A percentile compares a stretch with the other conserved stretches of the same genome.
Conservation (phyloP, 2,113 vertebrate genomes). For the Tachysurus fulvidraco region DNA sequence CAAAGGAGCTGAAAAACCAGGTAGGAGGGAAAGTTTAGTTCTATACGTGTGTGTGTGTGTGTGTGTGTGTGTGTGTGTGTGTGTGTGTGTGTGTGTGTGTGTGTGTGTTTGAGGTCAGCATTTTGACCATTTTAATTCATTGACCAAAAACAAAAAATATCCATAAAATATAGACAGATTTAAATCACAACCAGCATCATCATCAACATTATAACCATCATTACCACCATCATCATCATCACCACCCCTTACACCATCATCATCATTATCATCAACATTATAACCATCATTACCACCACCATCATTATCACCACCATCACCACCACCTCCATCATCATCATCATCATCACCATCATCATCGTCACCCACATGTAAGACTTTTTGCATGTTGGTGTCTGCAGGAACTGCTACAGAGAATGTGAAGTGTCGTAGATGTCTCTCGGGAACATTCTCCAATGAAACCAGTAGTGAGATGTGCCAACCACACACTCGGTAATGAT, state of each 20-base stretch:
- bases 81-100: too few relatives aligned
- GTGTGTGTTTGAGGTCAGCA: too few relatives aligned
- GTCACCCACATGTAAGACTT: background rate
- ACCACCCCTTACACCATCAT: too few relatives aligned
- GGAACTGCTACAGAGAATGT: slow-evolving; percentile 54
- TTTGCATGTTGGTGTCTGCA: slow-evolving; percentile 49
- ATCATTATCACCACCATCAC: too few relatives aligned
- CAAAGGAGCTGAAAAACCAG: slow-evolving; percentile 49
- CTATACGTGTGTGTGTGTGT: background rate
- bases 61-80: too few relatives aligned
- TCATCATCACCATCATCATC: background rate
- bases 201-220: background rate
- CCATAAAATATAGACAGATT: background rate
- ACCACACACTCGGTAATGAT: slow-evolving; percentile 63
- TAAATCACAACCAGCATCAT: background rate
- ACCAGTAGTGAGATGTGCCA: slow-evolving; percentile 54
- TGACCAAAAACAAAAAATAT: background rate
- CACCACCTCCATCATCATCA: background rate
- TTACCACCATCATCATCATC: background rate
- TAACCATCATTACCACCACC: too few relatives aligned
- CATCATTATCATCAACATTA: too few relatives aligned
- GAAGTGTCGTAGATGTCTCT: slow-evolving; percentile 52
- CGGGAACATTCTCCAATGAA: slow-evolving; percentile 65
- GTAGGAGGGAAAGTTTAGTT: slow-evolving; percentile 46
- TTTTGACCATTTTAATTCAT: too few relatives aligned